Evolutionary conservation across 2,113 vertebrate genomes (phyloP).

Genomic region (Gambusia affinis): DNA sequence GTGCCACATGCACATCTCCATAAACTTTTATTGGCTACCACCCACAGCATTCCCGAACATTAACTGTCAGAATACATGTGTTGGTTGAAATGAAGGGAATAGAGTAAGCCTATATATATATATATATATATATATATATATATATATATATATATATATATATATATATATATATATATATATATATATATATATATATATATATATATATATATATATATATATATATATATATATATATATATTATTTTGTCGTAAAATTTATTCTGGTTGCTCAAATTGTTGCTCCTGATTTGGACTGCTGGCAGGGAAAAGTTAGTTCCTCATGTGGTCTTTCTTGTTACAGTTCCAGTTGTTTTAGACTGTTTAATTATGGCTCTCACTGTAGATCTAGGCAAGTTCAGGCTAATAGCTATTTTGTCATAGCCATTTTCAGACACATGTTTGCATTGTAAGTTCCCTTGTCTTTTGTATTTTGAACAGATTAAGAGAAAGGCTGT

Average conservation of each 20-base stretch:
- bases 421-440: neutral
- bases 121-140: slow-evolving; percentile 7
- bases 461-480: neutral
- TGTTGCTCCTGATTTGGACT: no score
- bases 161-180: slow-evolving; percentile 52
- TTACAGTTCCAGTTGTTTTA: neutral
- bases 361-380: neutral
- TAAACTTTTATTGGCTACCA: slow-evolving; percentile 77
- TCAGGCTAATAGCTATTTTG: neutral
- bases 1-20: slow-evolving; percentile 73
- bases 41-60: slow-evolving; percentile 64
- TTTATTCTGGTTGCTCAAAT: no score
- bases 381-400: neutral
- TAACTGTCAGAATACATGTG: slow-evolving; percentile 74
- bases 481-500: neutral
- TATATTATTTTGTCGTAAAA: neutral
- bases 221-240: slow-evolving; percentile 54
- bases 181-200: slow-evolving; percentile 42
- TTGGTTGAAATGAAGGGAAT: neutral
- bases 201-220: slow-evolving; percentile 47
- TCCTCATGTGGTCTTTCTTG: no score
- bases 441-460: neutral
- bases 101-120: slow-evolving; percentile 13
- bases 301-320: no score
- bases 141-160: slow-evolving; percentile 8